These are phyloP conservation scores for Nesogale talazaci DNA, from an alignment of 2,113 vertebrate species.

Conservation along the genomic window DNA sequence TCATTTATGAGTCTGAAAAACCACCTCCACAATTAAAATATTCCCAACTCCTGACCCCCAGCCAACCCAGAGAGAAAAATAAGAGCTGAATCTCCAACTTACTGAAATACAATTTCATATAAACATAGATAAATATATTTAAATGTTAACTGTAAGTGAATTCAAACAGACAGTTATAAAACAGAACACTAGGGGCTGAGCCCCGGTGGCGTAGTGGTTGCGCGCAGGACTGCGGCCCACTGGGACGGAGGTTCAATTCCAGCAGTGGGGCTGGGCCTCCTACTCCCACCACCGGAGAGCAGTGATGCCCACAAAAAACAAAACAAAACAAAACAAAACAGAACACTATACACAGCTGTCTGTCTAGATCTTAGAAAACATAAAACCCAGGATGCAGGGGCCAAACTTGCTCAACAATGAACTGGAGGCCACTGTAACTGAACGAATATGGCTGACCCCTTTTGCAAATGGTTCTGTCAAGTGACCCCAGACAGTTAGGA, in stretches of 20 bases:
- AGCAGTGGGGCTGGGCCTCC: too few relatives aligned
- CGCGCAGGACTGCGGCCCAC: too few relatives aligned
- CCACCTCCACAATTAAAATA: conserved; percentile 50
- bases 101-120: conserved; percentile 85
- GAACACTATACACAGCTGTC: conserved; percentile 78
- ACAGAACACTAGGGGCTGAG: too few relatives aligned
- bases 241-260: too few relatives aligned
- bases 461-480: neutral
- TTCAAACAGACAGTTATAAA: conserved; percentile 82
- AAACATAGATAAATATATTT: conserved; percentile 90
- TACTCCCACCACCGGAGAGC: too few relatives aligned
- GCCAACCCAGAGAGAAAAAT: neutral
- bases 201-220: too few relatives aligned
- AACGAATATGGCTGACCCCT: conserved; percentile 19
- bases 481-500: conserved; percentile 72
- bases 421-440: conserved; percentile 8
- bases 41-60: conserved; percentile 16
- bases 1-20: conserved; percentile 49
- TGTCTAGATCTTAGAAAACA: conserved; percentile 81
- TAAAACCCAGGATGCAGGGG: conserved; percentile 70
- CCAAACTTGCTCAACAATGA: conserved; percentile 51
- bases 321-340: too few relatives aligned
- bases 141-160: conserved; percentile 82
- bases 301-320: too few relatives aligned
- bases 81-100: conserved; percentile 48